Base-by-base conservation (phyloP, 53 echinoderm and acorn worm genomes). In the Hippasteria phrygiana region DNA sequence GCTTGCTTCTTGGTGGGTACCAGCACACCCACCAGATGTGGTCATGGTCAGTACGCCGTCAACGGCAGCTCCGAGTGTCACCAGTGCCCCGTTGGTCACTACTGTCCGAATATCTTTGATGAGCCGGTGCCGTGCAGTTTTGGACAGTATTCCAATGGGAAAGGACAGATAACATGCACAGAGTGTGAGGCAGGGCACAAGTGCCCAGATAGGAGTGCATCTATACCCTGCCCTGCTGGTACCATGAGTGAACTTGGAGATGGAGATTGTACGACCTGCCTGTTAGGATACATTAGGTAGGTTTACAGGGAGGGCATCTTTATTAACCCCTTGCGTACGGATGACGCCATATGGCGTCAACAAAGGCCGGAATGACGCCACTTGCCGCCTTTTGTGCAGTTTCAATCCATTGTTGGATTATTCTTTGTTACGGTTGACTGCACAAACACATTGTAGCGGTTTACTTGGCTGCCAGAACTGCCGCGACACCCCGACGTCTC, bases 231-330 rank as follows among this genome's bases (percentile, higher is more conserved):
- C 62, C 77, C 89, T 13, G 93, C 95, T 27, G 98, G 98, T 18
- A 93, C 92, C 62, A 81, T 71, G n/a, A 97, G 98, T 88, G 47
- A 45, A 50, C 88, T 87, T 4, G 95, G 98, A 33, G 94, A 95
- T 39, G 93, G 94, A 37, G 88, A 33, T 28, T 97, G 98, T 54
- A 67, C 90, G 1, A 50, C 88, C 12, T 97, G 98, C 88, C 1
- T 34, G 55, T 83, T 92, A 62, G 98, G 98, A 37, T 92, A 93
- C 73, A 93, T 92, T 88, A 97, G 98, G 98, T 97, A 75, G 87
- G 37, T 16, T 28, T 67, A 35, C 8, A 0, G 37, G 16, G 20
- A 39, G 18, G 42, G 6, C 7, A 10, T n/a, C 17, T 74, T 42
- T n/a, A n/a, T n/a, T n/a, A n/a, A n/a, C n/a, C n/a, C n/a, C n/a